A percentile compares a stretch with the other conserved stretches of the same genome.
phyloP scores from a whole-genome alignment of 1,140 invertebrate genomes.

The Hypothenemus hampei region DNA sequence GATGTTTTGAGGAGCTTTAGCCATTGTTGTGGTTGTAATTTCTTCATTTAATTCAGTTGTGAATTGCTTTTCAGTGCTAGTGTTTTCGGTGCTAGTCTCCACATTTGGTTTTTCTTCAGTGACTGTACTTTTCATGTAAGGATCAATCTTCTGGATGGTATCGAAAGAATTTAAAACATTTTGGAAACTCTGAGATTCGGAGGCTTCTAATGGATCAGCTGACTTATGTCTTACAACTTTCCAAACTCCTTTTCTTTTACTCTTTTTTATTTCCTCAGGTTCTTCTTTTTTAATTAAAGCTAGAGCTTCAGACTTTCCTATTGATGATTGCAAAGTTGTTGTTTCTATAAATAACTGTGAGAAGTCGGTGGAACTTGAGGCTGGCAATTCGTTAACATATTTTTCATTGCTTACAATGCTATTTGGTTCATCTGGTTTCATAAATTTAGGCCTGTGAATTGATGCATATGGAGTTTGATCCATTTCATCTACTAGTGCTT shows the following conservation, averaged over 20 bases:
- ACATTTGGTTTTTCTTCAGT: background rate
- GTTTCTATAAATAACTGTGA: conserved; percentile 6
- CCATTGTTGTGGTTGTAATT: conserved; percentile 19
- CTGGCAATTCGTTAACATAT: background rate
- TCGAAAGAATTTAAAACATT: conserved; percentile 33
- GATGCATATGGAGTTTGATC: conserved; percentile 42
- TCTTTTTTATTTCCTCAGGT: conserved; percentile 36
- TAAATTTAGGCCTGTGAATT: conserved; percentile 31
- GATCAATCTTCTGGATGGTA: conserved; percentile 24
- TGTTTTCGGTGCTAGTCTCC: background rate
- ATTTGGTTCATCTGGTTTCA: conserved; percentile 9
- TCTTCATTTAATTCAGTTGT: conserved; percentile 10
- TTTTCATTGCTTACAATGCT: conserved; percentile 1
- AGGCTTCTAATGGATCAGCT: conserved; percentile 59
- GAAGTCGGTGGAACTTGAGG: no score
- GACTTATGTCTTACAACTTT: conserved; percentile 57
- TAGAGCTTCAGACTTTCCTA: conserved; percentile 12
- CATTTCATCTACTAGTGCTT: conserved; percentile 30
- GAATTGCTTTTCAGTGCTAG: background rate
- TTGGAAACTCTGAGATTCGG: conserved; percentile 58
- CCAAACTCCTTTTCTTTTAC: conserved; percentile 58
- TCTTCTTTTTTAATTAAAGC: conserved; percentile 16
- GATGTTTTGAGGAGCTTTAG: conserved; percentile 34
- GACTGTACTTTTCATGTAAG: background rate
- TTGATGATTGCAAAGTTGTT: background rate